Conservation (phyloP, 35 echinoderm and acorn worm genomes). For the Apostichopus japonicus region DNA sequence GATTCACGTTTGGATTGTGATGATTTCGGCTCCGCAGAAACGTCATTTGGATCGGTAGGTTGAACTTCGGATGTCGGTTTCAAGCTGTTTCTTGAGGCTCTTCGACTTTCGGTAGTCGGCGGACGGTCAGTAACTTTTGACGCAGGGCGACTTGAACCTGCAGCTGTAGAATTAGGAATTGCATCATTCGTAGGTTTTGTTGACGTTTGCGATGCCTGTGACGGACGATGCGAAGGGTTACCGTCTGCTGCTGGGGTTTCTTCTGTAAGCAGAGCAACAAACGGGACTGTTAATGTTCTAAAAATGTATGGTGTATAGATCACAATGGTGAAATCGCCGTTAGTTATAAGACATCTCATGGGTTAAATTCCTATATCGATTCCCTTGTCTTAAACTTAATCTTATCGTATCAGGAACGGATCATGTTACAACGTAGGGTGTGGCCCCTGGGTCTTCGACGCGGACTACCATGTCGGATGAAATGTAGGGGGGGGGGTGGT, state of each 20-base stretch:
- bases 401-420: too few species aligned
- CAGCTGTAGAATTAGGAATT: not conserved
- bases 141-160: not conserved
- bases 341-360: too few species aligned
- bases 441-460: too few species aligned
- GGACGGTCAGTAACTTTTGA: not conserved
- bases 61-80: not conserved
- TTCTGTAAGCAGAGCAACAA: not conserved
- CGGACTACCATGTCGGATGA: too few species aligned
- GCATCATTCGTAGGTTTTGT: not conserved
- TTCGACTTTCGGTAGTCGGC: not conserved
- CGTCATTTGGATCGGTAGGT: not conserved
- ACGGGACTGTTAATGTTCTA: too few species aligned
- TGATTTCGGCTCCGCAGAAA: not conserved
- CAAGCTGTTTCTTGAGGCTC: not conserved
- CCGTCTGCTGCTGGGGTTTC: not conserved
- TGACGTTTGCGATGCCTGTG: not conserved
- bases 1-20: slow-evolving; percentile 40
- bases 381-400: too few species aligned
- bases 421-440: too few species aligned
- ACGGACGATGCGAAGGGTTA: not conserved
- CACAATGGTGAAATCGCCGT: too few species aligned
- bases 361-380: too few species aligned
- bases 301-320: too few species aligned
- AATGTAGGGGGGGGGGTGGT: too few species aligned